These are phyloP conservation scores for Eurosta solidaginis DNA, from an alignment of 1,140 invertebrate genomes.

Conservation along the genomic window DNA sequence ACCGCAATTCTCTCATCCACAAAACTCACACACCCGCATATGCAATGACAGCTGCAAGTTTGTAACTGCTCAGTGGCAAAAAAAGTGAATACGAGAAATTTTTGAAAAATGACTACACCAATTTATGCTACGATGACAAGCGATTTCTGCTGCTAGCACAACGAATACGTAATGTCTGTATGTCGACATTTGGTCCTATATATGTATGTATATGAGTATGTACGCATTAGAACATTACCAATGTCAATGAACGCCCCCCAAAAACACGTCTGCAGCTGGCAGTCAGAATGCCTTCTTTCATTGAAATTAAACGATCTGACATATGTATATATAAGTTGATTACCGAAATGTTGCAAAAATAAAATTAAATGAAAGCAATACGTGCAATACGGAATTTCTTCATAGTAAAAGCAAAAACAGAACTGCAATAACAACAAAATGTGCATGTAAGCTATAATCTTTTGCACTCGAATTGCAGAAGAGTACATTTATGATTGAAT, in stretches of 20 bases:
- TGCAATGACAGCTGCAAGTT: neutral
- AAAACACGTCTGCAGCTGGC: neutral
- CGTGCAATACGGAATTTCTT: too few relatives aligned
- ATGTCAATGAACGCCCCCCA: slow-evolving; percentile 23
- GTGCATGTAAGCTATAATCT: too few relatives aligned
- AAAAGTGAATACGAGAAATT: neutral
- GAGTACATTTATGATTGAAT: too few relatives aligned
- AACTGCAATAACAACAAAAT: too few relatives aligned
- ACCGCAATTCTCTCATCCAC: neutral
- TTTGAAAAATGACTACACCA: neutral
- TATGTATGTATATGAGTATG: neutral
- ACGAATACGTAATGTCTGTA: neutral
- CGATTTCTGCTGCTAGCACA: neutral
- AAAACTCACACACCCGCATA: neutral
- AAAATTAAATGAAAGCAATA: too few relatives aligned
- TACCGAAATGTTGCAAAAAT: too few relatives aligned
- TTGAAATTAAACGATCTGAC: too few relatives aligned
- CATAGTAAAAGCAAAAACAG: too few relatives aligned
- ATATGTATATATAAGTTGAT: too few relatives aligned
- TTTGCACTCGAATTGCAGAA: too few relatives aligned
- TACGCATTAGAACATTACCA: neutral
- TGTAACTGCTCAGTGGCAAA: slow-evolving; percentile 15
- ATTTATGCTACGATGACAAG: neutral
- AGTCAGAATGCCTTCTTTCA: slow-evolving; percentile 13
- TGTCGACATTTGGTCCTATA: neutral